These are phyloP conservation scores for Cheilinus undulatus DNA, from an alignment of 2,113 vertebrate species.

Conservation along the genomic window DNA sequence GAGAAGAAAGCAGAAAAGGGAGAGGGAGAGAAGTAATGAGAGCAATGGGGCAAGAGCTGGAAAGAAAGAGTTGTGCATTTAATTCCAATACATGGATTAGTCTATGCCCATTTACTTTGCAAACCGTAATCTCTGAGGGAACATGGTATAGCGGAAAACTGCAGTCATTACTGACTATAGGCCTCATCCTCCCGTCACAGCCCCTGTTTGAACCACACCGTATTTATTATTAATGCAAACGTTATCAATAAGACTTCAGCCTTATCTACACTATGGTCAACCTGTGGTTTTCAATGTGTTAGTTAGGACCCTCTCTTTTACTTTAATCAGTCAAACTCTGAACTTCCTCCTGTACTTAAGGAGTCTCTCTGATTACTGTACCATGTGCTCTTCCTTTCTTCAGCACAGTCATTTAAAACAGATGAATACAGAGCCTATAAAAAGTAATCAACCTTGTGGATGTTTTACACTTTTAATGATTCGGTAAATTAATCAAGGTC, in stretches of 20 bases:
- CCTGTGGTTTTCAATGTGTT: slow-evolving; percentile 58
- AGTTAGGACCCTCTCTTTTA: slow-evolving; percentile 35
- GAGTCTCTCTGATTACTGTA: slow-evolving; percentile 26
- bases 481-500: no score
- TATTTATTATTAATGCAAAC: slow-evolving; percentile 77
- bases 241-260: slow-evolving; percentile 61
- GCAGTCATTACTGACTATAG: slow-evolving; percentile 60
- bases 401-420: slow-evolving; percentile 13
- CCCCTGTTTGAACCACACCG: slow-evolving; percentile 14
- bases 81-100: slow-evolving; percentile 67
- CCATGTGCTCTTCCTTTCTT: background rate
- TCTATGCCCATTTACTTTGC: slow-evolving; percentile 61
- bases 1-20: slow-evolving; percentile 4
- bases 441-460: no score
- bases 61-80: slow-evolving; percentile 59
- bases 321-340: slow-evolving; percentile 28
- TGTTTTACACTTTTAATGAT: no score
- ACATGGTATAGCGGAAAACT: slow-evolving; percentile 45
- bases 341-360: slow-evolving; percentile 38
- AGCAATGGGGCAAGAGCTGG: slow-evolving; percentile 18
- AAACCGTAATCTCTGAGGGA: slow-evolving; percentile 62
- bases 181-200: slow-evolving; percentile 40
- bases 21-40: slow-evolving; percentile 17
- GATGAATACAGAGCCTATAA: slow-evolving; percentile 10
- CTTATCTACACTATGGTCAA: slow-evolving; percentile 39